Percentiles rank a stretch among this genome's conserved stretches.
These are phyloP conservation scores for Pandemis cinnamomeana DNA, from an alignment of 2,888 invertebrate genomes.

Conservation along the genomic window DNA sequence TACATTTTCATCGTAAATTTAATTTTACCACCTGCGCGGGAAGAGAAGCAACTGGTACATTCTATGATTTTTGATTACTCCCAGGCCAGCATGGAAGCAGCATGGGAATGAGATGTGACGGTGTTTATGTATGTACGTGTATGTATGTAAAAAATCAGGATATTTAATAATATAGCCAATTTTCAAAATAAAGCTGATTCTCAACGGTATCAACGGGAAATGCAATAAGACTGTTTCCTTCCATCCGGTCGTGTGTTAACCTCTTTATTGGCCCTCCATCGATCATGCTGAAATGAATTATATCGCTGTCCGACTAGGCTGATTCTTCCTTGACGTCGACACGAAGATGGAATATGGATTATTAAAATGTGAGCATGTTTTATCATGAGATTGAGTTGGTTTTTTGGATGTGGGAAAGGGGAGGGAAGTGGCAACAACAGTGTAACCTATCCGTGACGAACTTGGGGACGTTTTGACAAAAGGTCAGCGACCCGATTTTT, in stretches of 20 bases:
- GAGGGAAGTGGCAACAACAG: no score
- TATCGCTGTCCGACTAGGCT: neutral
- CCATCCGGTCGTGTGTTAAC: conserved; percentile 43
- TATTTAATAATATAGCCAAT: conserved; percentile 11
- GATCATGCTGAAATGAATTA: neutral
- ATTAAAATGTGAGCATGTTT: conserved; percentile 5
- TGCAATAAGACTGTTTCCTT: conserved; percentile 48
- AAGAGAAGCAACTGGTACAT: no score
- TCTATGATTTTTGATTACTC: no score
- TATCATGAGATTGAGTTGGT: neutral
- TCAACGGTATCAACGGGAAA: conserved; percentile 42
- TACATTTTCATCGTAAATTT: no score
- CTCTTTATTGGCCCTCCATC: conserved; percentile 33
- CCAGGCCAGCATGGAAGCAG: no score
- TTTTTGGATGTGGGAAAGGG: neutral
- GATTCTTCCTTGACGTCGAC: neutral
- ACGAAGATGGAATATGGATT: conserved; percentile 8
- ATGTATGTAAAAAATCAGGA: no score
- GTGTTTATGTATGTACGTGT: no score
- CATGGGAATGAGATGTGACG: no score
- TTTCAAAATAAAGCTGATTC: conserved; percentile 41
- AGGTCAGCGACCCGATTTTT: no score
- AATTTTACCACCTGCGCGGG: no score
- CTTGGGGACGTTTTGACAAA: no score
- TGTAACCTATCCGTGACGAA: no score